A percentile compares a stretch with the other conserved stretches of the same genome.
Evolutionary conservation across 2,797 vertebrate species (phyloP).

Genomic region (Merluccius polli): DNA sequence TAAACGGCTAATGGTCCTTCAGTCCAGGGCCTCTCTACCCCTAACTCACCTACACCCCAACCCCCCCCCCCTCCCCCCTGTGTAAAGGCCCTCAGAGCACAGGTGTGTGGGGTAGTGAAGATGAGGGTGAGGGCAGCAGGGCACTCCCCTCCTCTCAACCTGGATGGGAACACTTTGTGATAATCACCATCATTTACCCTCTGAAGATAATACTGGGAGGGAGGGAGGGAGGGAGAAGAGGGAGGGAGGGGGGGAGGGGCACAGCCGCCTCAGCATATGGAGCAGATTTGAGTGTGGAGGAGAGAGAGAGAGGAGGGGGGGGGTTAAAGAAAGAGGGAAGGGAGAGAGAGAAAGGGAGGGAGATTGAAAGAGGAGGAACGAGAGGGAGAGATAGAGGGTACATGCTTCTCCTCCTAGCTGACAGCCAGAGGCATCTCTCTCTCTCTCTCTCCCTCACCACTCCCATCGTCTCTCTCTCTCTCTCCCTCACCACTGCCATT

Average conservation of each 20-base stretch:
- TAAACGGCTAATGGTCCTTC: slow-evolving; percentile 52
- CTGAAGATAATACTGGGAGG: slow-evolving; percentile 29
- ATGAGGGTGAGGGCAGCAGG: neutral
- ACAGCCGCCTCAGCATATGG: slow-evolving; percentile 62
- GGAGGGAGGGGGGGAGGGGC: slow-evolving; percentile 34
- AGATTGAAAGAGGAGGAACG: slow-evolving; percentile 11
- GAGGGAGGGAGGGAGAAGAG: neutral
- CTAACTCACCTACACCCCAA: neutral
- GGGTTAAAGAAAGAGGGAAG: slow-evolving; percentile 11
- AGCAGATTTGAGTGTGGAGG: slow-evolving; percentile 57
- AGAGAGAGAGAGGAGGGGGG: slow-evolving; percentile 57
- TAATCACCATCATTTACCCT: slow-evolving; percentile 72
- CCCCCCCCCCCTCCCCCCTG: neutral
- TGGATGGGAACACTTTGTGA: slow-evolving; percentile 75
- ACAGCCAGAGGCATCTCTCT: no score
- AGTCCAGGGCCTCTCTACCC: slow-evolving; percentile 35
- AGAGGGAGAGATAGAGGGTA: neutral
- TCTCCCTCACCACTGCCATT: no score
- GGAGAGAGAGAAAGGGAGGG: slow-evolving; percentile 13
- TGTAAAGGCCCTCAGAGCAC: slow-evolving; percentile 56
- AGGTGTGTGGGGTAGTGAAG: slow-evolving; percentile 20
- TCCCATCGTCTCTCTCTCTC: no score
- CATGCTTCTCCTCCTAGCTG: no score
- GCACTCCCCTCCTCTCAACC: slow-evolving; percentile 45
- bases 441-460: no score